Evolutionary conservation across 2,113 vertebrate species (phyloP), one percentile per base, ranked within the genome.

Genomic region (Noctilio leporinus): DNA sequence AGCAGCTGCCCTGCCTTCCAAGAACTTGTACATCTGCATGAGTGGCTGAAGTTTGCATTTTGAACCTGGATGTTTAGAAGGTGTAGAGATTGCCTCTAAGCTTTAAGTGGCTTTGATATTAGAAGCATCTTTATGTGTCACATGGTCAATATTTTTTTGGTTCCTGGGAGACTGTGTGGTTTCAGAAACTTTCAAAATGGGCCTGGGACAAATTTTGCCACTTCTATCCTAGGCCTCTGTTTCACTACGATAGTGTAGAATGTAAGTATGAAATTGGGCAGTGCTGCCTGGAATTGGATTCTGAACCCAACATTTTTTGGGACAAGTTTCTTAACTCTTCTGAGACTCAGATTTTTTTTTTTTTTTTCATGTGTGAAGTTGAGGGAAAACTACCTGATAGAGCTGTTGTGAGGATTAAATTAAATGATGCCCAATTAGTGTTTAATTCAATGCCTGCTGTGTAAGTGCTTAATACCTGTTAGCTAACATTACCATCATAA

Each of bases 141-240:
- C 28, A 14, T 5, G 45, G 19, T 65, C 26, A 11, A 7, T 24
- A 4, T 86, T 95, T 84, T 69, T 78, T 89, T 77, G 67, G 86
- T 69, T 49, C 73, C 10, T 11, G 4, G 38, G 45, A 73, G 49
- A 65, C 20, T 65, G 49, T 38, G 8, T 62, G 64, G 64, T 59
- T 95, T 93, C 43, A 51, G 69, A 93, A 91, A 91, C n/a, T 82
- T 83, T 91, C 22, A n/a, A 70, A 91, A 89, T 35, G 73, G 38
- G 12, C 73, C 69, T 2, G 30, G 73, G 86, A 47, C 20, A 53
- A 30, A 55, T 85, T 77, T 95, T 73, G 45, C 40, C 47, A 91
- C 57, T n/a, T 77, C 43, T 51, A n/a, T 64, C 57, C 5, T 6
- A 69, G 65, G 22, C 33, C 17, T 5, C 65, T 10, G 10, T 45